Base-by-base conservation (phyloP, 2,888 invertebrate species). In the Chaetogeoica ovagalla region DNA sequence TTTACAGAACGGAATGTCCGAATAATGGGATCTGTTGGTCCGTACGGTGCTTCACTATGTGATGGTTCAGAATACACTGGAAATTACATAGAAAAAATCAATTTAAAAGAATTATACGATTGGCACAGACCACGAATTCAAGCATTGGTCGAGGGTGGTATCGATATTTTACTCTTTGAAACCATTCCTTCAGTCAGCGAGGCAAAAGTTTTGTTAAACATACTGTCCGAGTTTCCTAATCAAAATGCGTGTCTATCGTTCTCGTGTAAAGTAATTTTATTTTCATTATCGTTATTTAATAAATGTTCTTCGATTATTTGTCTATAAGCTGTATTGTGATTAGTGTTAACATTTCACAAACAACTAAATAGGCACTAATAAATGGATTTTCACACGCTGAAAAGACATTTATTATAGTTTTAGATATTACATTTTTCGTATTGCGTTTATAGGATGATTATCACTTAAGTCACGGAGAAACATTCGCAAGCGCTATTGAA, bases 61-160 rank as follows among this genome's bases (percentile, higher is more conserved):
- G 95, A 98, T 86, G 94, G 94, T 17, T 97, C 97, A 0, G 98
- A 98, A 86, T 98, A 97, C 86, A 92, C 91, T n/a, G 97, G 97
- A 23, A 89, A 89, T 82, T 95, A 94, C 85, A 91, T 91, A 0
- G 90, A 91, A 82, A 89, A 87, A 75, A 90, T 93, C 1, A 86
- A 91, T 5, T 87, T 88, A 57, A 88, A 91, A 88, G 89, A 88
- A 57, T 90, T 97, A 86, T 79, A 90, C 69, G 90, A 92, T 65
- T 96, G 96, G 94, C 97, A 98, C 87, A 89, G 91, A 81, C 92
- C 93, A 0, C 90, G 96, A 68, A 91, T 97, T 52, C 89, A 91
- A 84, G 92, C 93, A 0, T 88, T 97, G 52, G 86, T 95, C 37
- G 91, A 93, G 83, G 92, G 91, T 3, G 95, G 94, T 2, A 93